Evolutionary conservation across 2,797 vertebrate genomes (phyloP).

Genomic region (Apodemus agrarius): DNA sequence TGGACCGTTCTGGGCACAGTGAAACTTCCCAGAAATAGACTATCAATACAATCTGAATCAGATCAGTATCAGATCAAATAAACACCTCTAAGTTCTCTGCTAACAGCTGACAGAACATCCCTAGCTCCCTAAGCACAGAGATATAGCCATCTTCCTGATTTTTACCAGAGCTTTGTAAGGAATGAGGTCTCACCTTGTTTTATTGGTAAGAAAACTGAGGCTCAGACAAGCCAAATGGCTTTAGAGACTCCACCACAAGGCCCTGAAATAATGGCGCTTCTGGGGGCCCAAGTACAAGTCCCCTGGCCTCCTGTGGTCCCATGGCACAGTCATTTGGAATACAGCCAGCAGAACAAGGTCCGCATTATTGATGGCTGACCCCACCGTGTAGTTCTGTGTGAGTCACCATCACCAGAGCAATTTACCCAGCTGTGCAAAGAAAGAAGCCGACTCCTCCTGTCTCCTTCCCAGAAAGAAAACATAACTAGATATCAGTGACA

Average conservation of each 20-base stretch:
- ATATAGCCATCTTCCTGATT: not conserved
- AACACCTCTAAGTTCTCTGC: not conserved
- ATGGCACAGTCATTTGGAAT: not conserved
- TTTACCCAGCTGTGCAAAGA: not conserved
- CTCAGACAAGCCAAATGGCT: not conserved
- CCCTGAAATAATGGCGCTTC: not conserved
- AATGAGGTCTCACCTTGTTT: not conserved
- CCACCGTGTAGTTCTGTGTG: not conserved
- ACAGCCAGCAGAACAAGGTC: not conserved
- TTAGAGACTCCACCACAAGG: not conserved
- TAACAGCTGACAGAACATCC: not conserved
- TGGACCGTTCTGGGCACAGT: not conserved
- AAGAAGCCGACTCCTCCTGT: not conserved
- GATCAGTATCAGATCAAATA: not conserved
- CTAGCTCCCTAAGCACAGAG: not conserved
- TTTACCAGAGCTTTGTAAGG: not conserved
- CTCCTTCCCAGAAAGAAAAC: not conserved
- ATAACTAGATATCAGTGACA: not conserved
- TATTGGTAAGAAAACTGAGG: not conserved
- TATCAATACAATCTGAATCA: not conserved
- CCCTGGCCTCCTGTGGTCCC: fast-evolving
- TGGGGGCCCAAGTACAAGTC: not conserved
- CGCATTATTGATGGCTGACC: not conserved
- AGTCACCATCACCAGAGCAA: not conserved
- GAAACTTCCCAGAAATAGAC: not conserved